These are phyloP conservation scores for Megathymus violae DNA, from an alignment of 1,140 invertebrate genomes.

Conservation along the genomic window DNA sequence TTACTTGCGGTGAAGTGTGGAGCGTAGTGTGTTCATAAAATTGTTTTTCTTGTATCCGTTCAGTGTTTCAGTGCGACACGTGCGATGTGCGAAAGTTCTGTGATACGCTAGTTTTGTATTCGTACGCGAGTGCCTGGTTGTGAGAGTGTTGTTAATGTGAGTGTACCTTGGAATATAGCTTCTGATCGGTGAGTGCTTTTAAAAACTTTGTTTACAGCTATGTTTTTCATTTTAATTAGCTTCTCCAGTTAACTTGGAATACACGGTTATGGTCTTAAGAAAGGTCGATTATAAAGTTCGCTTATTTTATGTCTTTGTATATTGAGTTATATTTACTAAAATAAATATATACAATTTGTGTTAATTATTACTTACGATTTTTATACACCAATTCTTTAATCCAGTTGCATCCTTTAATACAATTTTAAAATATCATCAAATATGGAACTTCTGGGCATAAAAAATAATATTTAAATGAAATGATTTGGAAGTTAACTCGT, in stretches of 20 bases:
- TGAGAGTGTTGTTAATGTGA: conserved; percentile 42
- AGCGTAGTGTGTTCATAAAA: conserved; percentile 53
- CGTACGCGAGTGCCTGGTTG: conserved; percentile 38
- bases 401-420: too few relatives aligned
- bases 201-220: neutral
- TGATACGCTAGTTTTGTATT: conserved; percentile 45
- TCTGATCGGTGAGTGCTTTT: conserved; percentile 7
- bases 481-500: too few relatives aligned
- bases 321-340: too few relatives aligned
- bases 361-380: too few relatives aligned
- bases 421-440: too few relatives aligned
- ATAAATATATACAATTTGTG: too few relatives aligned
- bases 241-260: conserved; percentile 1
- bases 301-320: too few relatives aligned
- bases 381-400: too few relatives aligned
- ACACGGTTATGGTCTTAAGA: too few relatives aligned
- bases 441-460: too few relatives aligned
- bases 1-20: conserved; percentile 66
- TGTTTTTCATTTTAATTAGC: neutral
- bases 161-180: conserved; percentile 30
- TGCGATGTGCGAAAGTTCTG: conserved; percentile 52
- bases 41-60: conserved; percentile 48
- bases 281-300: too few relatives aligned
- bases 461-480: too few relatives aligned
- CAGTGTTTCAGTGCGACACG: conserved; percentile 50